Percentiles rank a stretch among this genome's conserved stretches.
These are phyloP conservation scores for Phortica magna DNA, from an alignment of 2,888 invertebrate genomes.

Conservation along the genomic window DNA sequence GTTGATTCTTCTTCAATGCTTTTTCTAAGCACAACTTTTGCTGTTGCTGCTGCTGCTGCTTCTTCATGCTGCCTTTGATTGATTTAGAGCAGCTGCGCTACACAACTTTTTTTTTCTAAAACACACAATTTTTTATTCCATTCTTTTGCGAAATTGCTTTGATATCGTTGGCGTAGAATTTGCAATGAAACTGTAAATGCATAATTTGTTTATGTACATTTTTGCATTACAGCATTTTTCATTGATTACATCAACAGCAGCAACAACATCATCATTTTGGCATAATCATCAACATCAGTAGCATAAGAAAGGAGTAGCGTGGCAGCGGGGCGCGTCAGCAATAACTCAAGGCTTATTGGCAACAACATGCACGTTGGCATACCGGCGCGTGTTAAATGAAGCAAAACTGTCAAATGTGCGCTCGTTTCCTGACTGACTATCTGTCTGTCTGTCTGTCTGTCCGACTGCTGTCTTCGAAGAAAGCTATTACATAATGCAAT, in stretches of 20 bases:
- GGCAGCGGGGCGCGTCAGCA: too few species aligned
- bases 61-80: conserved; percentile 17
- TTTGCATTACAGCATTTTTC: background rate
- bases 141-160: conserved; percentile 23
- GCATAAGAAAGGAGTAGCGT: too few species aligned
- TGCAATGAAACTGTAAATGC: background rate
- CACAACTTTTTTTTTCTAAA: background rate
- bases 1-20: background rate
- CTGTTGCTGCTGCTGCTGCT: background rate
- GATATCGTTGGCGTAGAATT: background rate
- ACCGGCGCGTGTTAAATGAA: background rate
- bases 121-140: background rate
- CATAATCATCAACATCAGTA: background rate
- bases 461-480: background rate
- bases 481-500: conserved; percentile 10
- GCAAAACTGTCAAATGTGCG: background rate
- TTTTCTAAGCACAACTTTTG: background rate
- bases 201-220: background rate
- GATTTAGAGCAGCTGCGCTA: conserved; percentile 30
- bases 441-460: background rate
- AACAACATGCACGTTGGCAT: background rate
- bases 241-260: background rate
- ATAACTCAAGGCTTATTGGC: background rate
- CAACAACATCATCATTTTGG: background rate
- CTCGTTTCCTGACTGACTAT: too few species aligned